Evolutionary conservation across 2,113 vertebrate species (phyloP).

Genomic region (Sitta europaea): DNA sequence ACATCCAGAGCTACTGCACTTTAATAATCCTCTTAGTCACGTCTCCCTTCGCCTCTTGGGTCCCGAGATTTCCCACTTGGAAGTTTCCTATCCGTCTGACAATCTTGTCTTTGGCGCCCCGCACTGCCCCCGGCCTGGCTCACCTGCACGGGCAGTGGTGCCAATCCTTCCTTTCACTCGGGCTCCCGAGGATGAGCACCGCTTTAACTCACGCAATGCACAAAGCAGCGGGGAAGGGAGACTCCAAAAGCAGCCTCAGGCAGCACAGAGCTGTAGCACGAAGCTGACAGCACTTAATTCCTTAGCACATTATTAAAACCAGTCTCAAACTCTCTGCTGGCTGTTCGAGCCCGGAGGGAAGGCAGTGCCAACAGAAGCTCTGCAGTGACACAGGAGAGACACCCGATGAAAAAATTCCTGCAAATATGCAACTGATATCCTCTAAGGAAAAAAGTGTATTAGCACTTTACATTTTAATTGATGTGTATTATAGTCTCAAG

Average conservation of each 20-base stretch:
- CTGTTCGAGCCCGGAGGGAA: background rate
- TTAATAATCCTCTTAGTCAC: background rate
- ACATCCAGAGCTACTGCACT: background rate
- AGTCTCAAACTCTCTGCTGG: background rate
- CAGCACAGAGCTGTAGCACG: accelerated
- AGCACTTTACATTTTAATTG: background rate
- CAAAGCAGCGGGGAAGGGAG: background rate
- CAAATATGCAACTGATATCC: background rate
- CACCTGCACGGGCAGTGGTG: background rate
- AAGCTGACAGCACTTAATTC: background rate
- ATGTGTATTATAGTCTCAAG: background rate
- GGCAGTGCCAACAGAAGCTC: background rate
- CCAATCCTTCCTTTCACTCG: background rate
- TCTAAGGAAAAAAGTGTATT: background rate
- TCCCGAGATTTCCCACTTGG: background rate
- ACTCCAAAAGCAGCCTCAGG: background rate
- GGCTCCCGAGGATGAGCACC: background rate
- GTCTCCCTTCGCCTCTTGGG: background rate
- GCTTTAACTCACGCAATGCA: accelerated
- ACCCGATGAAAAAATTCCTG: background rate
- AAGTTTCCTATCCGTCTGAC: background rate
- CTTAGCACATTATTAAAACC: background rate
- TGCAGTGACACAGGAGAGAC: background rate
- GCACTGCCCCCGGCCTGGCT: background rate
- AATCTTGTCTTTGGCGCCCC: background rate